A percentile compares a stretch with the other conserved stretches of the same genome.
phyloP scores from a whole-genome alignment of 53 echinoderm and acorn worm species.

The Luidia sarsii region DNA sequence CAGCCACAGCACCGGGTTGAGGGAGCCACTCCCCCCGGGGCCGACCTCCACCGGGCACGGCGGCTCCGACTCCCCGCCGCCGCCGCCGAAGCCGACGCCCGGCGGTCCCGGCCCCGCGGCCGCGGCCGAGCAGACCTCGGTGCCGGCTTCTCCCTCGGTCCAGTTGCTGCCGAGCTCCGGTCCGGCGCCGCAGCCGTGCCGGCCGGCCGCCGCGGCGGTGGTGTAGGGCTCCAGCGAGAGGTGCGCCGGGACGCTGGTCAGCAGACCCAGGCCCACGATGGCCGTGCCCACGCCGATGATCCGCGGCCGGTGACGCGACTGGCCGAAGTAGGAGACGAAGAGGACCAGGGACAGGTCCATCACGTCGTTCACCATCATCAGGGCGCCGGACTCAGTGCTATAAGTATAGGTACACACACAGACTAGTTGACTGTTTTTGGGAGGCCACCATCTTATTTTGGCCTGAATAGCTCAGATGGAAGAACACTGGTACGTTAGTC shows the following conservation, averaged over 20 bases:
- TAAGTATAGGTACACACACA: background rate
- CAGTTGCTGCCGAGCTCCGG: background rate
- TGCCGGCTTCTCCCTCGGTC: too few species aligned
- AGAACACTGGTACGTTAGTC: too few species aligned
- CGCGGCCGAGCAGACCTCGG: background rate
- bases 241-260: conserved; percentile 62
- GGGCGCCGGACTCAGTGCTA: conserved; percentile 60
- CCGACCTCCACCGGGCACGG: background rate
- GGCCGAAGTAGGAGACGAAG: conserved; percentile 67
- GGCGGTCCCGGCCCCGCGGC: too few species aligned
- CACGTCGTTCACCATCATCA: conserved; percentile 52
- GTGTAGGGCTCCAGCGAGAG: conserved; percentile 31
- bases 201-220: background rate
- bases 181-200: background rate
- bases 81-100: too few species aligned
- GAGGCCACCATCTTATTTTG: too few species aligned
- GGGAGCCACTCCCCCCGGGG: background rate
- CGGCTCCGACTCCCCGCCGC: background rate
- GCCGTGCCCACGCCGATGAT: conserved; percentile 53
- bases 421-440: background rate
- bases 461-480: too few species aligned
- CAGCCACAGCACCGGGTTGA: conserved; percentile 52
- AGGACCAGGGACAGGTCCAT: conserved; percentile 48
- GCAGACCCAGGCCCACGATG: conserved; percentile 45
- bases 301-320: conserved; percentile 61